Base-by-base conservation (phyloP, 2,113 vertebrate genomes). In the Pelvicachromis taeniatus region DNA sequence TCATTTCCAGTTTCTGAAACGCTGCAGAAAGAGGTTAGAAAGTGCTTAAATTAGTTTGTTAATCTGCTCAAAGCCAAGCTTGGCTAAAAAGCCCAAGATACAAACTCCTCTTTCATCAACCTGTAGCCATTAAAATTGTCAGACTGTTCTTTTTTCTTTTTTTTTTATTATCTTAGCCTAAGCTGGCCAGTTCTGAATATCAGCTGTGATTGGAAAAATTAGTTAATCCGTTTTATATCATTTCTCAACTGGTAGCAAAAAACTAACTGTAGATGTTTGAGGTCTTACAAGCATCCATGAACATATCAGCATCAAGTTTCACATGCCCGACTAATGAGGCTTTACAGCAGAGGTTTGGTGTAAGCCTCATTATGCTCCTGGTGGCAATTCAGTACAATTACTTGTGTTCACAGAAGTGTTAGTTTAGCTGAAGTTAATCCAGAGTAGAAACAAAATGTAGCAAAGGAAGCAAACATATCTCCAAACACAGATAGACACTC, bases 51-150 rank as follows among this genome's bases (percentile, higher is more conserved):
- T 75, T 33, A 31, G 13, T 21, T 77, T 65, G 53, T 87, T 68
- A 83, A 61, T 80, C 38, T 26, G 35, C 55, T 77, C 13, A 21
- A 48, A 87, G 40, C 33, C 48, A 54, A 8, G 70, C 59, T 26
- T 12, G 31, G 50, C 33, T 3, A 17, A 56, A 61, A 65, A 77
- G 40, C 54, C 58, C 2, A 59, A 83, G 80, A 89, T 35, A 48
- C 79, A 81, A 83, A 78, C 70, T 88, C 52, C 59, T 78, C 80
- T 68, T 61, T 58, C 75, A 81, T 77, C 77, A 77, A 75, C 54
- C 81, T 21, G 29, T 13, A 23, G 29, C 58, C 58, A 53, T 86
- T 80, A 82, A 84, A 9, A 78, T 26, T 31, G 26, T 75, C 2
- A 50, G 42, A 50, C 23, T 73, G 42, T 5, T 7, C 8, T 8